Base-by-base conservation (phyloP, 2,113 vertebrate genomes). In the Nothobranchius furzeri region DNA sequence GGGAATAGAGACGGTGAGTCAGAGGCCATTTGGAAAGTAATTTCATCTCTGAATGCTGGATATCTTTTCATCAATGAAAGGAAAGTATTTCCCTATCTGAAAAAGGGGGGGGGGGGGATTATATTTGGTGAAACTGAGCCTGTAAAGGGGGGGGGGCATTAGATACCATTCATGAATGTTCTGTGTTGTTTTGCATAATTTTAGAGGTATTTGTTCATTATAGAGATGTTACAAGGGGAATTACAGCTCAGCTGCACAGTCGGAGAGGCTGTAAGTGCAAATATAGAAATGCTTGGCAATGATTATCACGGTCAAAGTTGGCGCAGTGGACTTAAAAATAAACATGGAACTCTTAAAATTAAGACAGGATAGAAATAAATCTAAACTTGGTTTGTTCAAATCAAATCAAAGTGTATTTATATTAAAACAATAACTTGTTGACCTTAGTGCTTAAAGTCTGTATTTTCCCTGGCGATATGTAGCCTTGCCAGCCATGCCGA, bases 61-160 rank as follows among this genome's bases (percentile, higher is more conserved):
- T 88, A 87, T 87, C 78, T 83, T 91, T 87, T 91, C 87, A 89
- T 92, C 88, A 90, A 85, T 91, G 87, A 84, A 83, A 84, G 81
- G 65, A 87, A 86, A 76, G 66, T 75, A 63, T 91, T 92, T 78
- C 85, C 88, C 79, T 45, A 85, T 75, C 67, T 51, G 63, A 73
- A 64, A 60, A 25, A 59, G 17, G 60, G n/a, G 45, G 17, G 73
- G 79, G 20, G 20, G 20, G 80, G 66, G 75, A 78, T 78, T 70
- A 82, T 80, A 54, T 76, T 79, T 48, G 48, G 64, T 72, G 72
- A 68, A 69, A 73, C 37, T 6, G 64, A 88, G 78, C 25, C 64
- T 64, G 59, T 68, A 37, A 63, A 49, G 24, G 47, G 49, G 57
- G 42, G 61, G 49, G 69, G 53, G 42, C 30, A 20, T 64, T 40